Percentiles rank a stretch among this genome's conserved stretches.
Conservation (phyloP, 2,113 vertebrate genomes). For the Coregonus clupeaformis region DNA sequence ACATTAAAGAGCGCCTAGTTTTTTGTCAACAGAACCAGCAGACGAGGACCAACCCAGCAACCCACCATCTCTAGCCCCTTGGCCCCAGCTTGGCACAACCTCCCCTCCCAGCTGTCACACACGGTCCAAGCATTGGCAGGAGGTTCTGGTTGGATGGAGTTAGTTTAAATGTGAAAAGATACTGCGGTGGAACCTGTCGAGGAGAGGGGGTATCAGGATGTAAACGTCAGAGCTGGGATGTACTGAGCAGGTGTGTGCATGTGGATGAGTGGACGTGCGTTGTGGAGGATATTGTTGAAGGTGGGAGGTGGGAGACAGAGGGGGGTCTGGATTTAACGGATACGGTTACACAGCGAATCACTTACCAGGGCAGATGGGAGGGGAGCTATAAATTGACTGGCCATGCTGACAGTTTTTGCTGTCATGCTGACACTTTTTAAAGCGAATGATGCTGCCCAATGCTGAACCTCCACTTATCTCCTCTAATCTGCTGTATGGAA, state of each 20-base stretch:
- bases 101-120: too few relatives aligned
- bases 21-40: neutral
- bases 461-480: constrained; percentile 9
- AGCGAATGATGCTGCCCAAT: constrained; percentile 6
- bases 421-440: constrained; percentile 54
- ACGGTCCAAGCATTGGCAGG: too few relatives aligned
- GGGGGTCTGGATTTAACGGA: constrained; percentile 28
- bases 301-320: neutral
- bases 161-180: constrained; percentile 28
- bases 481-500: constrained; percentile 20
- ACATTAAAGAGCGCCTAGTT: too few relatives aligned
- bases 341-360: constrained; percentile 61
- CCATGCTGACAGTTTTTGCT: constrained; percentile 56
- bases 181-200: neutral
- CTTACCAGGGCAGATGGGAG: constrained; percentile 37
- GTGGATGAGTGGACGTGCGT: neutral
- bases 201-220: neutral
- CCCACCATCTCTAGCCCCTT: too few relatives aligned
- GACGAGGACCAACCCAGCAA: too few relatives aligned
- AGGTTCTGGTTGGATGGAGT: neutral
- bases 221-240: neutral
- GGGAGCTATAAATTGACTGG: constrained; percentile 58
- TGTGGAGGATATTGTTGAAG: constrained; percentile 14
- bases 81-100: too few relatives aligned
- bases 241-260: neutral